Evolutionary conservation across 2,113 vertebrate species (phyloP).

Genomic region (Trogon surrucura): DNA sequence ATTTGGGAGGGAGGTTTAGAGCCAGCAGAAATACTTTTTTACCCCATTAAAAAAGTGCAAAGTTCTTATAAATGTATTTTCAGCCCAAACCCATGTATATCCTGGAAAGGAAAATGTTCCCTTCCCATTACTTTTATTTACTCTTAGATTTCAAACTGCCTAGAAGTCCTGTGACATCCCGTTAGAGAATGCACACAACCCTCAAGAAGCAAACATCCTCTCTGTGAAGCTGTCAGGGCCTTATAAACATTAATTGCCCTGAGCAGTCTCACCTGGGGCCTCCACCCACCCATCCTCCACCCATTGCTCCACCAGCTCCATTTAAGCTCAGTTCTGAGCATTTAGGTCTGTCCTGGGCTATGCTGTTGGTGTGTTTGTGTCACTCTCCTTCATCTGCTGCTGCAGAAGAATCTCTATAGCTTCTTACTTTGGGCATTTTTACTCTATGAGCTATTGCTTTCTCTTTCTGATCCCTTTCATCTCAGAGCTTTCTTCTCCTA

Average conservation of each 20-base stretch:
- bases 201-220: not conserved
- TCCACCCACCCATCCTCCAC: not conserved
- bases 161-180: accelerated
- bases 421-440: not conserved
- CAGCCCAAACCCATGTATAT: not conserved
- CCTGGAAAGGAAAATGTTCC: not conserved
- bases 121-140: not conserved
- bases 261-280: not conserved
- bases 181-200: not conserved
- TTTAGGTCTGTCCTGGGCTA: not conserved
- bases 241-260: not conserved
- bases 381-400: not conserved
- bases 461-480: not conserved
- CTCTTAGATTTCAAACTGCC: not conserved
- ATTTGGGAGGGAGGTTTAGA: not conserved
- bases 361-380: not conserved
- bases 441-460: not conserved
- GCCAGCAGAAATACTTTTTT: not conserved
- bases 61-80: not conserved
- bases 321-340: not conserved
- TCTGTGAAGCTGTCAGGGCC: not conserved
- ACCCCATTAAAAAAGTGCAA: not conserved
- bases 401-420: not conserved
- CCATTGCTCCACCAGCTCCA: not conserved
- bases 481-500: not conserved